Evolutionary conservation across 1,140 invertebrate species (phyloP), one percentile per base, ranked within the genome.

Genomic region (Streblospio benedicti): DNA sequence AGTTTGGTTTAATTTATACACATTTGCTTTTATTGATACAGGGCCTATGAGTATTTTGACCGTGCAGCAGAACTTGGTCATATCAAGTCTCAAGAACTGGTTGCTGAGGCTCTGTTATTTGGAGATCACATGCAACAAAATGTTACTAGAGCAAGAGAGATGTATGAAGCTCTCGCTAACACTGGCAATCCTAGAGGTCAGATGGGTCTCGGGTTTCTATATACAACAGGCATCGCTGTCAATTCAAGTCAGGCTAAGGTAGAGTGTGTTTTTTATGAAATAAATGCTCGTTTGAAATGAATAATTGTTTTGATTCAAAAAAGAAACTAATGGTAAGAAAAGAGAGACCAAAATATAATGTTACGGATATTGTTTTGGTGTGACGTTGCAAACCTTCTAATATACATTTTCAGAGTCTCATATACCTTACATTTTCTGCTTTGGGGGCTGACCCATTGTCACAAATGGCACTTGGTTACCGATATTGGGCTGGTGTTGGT

Each of bases 351-450:
- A 18, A 56, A 4, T 23, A 28, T 50, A 54, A 33, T 47, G 30
- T 54, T 1, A 27, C 16, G 30, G 41, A 53, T 25, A 35, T 59
- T 50, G 38, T 27, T 58, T 64, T 51, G 65, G 49, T 65, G 3
- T 20, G 2, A 30, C 5, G 32, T 52, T 6, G 18, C 32, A 2
- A 6, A 6, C 31, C 5, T 14, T 52, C 6, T 4, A 23, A 27
- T 18, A 2, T 23, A 27, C 61, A 57, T 47, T 61, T 73, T 50
- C 68, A 78, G 75, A 91, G 94, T 2, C 73, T 98, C 14, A 81
- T 97, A 0, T 91, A 97, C 79, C 93, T 94, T 71, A 93, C 90
- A 5, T 84, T 94, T 71, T 89, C 86, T 31, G 89, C 94, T 18
- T 74, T 96, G 2, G 92, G 89, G 1, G 92, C 90, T 56, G 91